Evolutionary conservation across 2,888 invertebrate genomes (phyloP), one percentile per base, ranked within the genome.

Genomic region (Eudemis profundana): DNA sequence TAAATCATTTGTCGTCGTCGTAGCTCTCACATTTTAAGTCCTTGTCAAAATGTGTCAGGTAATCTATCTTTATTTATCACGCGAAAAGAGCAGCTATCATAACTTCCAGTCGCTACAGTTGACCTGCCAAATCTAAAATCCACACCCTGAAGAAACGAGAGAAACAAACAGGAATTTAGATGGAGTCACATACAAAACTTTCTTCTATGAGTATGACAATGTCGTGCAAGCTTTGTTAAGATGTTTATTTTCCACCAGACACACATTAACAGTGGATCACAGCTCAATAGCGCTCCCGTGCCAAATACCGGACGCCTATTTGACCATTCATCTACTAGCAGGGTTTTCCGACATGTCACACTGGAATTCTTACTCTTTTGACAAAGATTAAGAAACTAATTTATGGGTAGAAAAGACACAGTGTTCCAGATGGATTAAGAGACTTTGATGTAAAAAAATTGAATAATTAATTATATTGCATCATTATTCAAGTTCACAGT

Each of bases 321-420:
- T 23, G 15, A 50, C 42, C 57, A 59, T 65, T 36, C 59, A 53
- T 65, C 27, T 47, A 53, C 19, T 46, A 38, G 21, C 27, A 46
- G 59, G 65, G 59, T 60, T 65, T 65, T 60, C 65, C 65, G 38
- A 65, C 65, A n/a, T 65, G 65, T 65, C 65, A 53, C 65, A 38
- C 15, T 59, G 60, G 65, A 65, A 60, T 65, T 46, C 47, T 65
- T 60, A 60, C 59, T 29, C 65, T 65, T 53, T 8, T n/a, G 10
- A 3, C 65, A 53, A 46, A 60, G 65, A 63, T 36, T 21, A 44
- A 36, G 2, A 38, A 40, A 8, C 12, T 14, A 10, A 17, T 38
- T 47, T 15, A 21, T 17, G 38, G 10, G 27, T 14, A 59, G 64
- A 64, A 33, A 5, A 33, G 15, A 36, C 36, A 23, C 0, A n/a